Base-by-base conservation (phyloP, 2,797 vertebrate genomes). In the Benthosema pterotum region DNA sequence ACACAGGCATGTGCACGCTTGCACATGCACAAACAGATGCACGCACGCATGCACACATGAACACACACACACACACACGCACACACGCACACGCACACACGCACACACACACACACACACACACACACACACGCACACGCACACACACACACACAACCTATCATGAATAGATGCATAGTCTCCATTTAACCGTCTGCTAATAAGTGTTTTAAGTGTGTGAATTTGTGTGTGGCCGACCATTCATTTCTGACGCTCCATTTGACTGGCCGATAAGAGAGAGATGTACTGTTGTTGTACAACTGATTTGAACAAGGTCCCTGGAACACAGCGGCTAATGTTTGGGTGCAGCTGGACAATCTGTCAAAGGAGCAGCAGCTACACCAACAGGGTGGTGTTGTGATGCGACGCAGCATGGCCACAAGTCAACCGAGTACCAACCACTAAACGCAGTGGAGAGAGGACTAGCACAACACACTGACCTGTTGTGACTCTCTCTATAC, bases 291-390 rank as follows among this genome's bases (percentile, higher is more conserved):
- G 54, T n/a, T 38, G 32, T 11, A 11, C 32, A 8, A 2, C 32
- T 9, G 32, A 11, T 38, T 11, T 38, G 32, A 38, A 38, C 32
- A 2, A 38, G 32, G 32, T 38, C 32, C 22, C 22, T 45, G 57
- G 14, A 59, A 70, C 50, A 58, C 55, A 54, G 67, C 11, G 32
- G 25, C 56, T 63, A 38, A 45, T 65, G 52, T 65, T 64, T 15
- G 18, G 3, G 55, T 17, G 61, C 68, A 65, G 60, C 52, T 14
- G 16, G 63, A 28, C 42, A 12, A 45, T 38, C 6, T 38, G 32
- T 38, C 32, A 38, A 38, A 9, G 14, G 19, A 16, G 16, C 13
- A 32, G 32, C 8, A 38, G 32, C 11, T 42, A 50, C 2, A 18
- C 19, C 32, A 38, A 52, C 22, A 53, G 57, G 53, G 8, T 14